Percentiles rank a stretch among this genome's conserved stretches.
Evolutionary conservation across 2,113 vertebrate genomes (phyloP).

Genomic region (Murina feae): DNA sequence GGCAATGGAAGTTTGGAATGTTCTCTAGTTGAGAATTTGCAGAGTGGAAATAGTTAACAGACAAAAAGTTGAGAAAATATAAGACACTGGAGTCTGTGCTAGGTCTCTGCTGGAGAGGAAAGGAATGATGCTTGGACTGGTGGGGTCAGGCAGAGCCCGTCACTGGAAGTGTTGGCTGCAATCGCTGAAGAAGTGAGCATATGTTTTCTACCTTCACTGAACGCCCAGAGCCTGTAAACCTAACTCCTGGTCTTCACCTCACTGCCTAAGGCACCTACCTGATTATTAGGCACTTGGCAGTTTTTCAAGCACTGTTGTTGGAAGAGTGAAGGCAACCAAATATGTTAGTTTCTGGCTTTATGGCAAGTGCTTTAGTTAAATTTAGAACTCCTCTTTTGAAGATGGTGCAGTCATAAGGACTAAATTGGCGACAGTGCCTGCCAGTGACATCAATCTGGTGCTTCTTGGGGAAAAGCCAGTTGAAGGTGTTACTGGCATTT

Average conservation of each 20-base stretch:
- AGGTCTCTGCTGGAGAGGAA: background rate
- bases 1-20: background rate
- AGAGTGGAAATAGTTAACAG: background rate
- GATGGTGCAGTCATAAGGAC: constrained; percentile 44
- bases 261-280: background rate
- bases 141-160: no score
- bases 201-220: background rate
- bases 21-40: background rate
- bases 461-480: constrained; percentile 9
- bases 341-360: constrained; percentile 32
- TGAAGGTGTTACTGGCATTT: constrained; percentile 28
- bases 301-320: background rate
- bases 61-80: background rate
- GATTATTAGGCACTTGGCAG: background rate
- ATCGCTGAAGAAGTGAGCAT: background rate
- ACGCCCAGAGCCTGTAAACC: background rate
- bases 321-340: constrained; percentile 27
- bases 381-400: constrained; percentile 48
- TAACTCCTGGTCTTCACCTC: background rate
- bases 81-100: background rate
- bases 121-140: background rate
- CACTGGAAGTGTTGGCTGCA: background rate
- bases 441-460: constrained; percentile 17
- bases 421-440: constrained; percentile 34
- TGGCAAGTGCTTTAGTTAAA: constrained; percentile 46